Evolutionary conservation across 2,797 vertebrate species (phyloP).

Genomic region (Semotilus atromaculatus): DNA sequence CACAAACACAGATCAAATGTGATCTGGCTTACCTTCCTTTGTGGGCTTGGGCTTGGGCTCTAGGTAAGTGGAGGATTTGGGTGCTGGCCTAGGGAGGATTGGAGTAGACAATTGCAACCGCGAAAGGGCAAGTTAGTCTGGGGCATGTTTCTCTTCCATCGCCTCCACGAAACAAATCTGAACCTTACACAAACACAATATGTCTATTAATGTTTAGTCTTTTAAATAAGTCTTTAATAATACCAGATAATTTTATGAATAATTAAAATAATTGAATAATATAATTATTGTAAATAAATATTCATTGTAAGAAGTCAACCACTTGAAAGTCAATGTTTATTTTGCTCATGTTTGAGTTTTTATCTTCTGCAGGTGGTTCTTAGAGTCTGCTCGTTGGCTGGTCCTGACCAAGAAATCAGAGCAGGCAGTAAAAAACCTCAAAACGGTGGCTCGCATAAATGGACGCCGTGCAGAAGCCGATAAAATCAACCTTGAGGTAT

Average conservation of each 20-base stretch:
- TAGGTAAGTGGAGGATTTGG: no score
- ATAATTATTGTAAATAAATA: neutral
- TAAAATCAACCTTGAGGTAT: slow-evolving; percentile 75
- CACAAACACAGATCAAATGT: no score
- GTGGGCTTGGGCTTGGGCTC: no score
- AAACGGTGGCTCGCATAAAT: slow-evolving; percentile 79
- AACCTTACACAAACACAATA: neutral
- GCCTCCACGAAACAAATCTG: neutral
- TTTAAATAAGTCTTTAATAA: neutral
- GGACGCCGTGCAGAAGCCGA: slow-evolving; percentile 72
- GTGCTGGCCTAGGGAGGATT: neutral
- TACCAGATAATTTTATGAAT: neutral
- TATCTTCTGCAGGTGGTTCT: slow-evolving; percentile 81
- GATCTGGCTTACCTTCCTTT: no score
- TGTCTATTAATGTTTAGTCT: no score
- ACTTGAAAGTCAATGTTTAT: neutral
- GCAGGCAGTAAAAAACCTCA: slow-evolving; percentile 78
- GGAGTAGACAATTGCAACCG: neutral
- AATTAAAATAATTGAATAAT: neutral
- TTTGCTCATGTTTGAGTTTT: neutral
- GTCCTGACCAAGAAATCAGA: slow-evolving; percentile 78
- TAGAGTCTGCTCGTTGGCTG: slow-evolving; percentile 88
- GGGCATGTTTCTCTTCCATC: neutral
- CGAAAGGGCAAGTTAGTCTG: neutral
- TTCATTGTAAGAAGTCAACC: neutral